Conservation (phyloP, 30 jellyfish, hydroid and myxozoan species). For the Aurelia aurita region DNA sequence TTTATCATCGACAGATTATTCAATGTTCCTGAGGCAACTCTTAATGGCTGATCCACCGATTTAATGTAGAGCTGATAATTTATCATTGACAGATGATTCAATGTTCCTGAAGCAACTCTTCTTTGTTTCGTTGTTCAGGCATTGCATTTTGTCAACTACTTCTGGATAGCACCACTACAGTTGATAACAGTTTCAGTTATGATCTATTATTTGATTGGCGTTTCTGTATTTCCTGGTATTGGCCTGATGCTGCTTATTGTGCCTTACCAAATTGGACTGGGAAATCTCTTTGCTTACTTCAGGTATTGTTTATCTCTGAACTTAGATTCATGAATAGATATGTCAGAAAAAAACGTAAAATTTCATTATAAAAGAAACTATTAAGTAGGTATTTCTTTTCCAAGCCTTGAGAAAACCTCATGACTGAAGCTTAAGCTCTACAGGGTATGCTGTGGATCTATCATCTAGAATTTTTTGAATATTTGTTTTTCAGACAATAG, state of each 20-base stretch:
- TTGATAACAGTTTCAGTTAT: constrained; percentile 33
- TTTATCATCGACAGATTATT: no score
- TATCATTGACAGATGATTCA: not conserved
- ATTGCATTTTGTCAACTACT: constrained; percentile 54
- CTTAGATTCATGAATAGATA: not conserved
- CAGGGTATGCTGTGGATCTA: no score
- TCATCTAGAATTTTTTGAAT: no score
- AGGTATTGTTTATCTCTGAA: constrained; percentile 13
- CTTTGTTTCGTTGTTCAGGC: constrained; percentile 6
- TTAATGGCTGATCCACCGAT: not conserved
- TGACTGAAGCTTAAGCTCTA: no score
- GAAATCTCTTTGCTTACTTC: constrained; percentile 48
- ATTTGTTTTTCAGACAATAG: no score
- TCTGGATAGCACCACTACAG: constrained; percentile 77
- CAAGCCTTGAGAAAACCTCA: no score
- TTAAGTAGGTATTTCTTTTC: not conserved
- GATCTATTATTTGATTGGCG: constrained; percentile 46
- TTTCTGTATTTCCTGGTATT: constrained; percentile 77
- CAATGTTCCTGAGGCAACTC: no score
- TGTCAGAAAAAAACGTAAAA: not conserved
- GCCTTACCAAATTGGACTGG: constrained; percentile 61
- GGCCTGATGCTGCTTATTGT: constrained; percentile 53
- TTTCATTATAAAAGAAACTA: not conserved
- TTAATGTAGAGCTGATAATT: not conserved
- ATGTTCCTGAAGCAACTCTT: not conserved